Conservation (phyloP, 2,797 vertebrate species). For the Myotis findleyi region DNA sequence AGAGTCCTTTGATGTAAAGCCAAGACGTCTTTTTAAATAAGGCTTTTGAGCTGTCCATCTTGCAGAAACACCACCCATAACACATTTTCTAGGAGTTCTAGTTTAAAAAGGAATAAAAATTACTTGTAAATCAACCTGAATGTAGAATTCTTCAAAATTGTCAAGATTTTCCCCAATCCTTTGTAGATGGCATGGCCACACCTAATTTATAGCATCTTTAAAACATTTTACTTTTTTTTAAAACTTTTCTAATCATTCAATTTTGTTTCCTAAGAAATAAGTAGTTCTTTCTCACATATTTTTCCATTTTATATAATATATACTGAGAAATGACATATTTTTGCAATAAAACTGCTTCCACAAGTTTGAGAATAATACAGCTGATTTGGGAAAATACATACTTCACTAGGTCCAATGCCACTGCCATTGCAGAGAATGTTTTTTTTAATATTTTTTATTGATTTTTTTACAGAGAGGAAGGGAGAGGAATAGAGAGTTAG, state of each 20-base stretch:
- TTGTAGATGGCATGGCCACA: neutral
- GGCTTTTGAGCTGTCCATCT: neutral
- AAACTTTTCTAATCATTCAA: neutral
- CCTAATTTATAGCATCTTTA: neutral
- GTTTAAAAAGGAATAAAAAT: neutral
- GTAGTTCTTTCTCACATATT: neutral
- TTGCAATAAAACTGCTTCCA: neutral
- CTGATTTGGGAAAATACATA: neutral
- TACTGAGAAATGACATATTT: neutral
- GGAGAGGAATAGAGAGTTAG: too few species aligned
- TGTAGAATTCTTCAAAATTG: neutral
- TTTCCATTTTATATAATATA: neutral
- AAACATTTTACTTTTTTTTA: neutral
- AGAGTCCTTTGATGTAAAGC: neutral
- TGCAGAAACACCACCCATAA: neutral
- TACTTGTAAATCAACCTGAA: neutral
- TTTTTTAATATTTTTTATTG: neutral
- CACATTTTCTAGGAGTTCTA: neutral
- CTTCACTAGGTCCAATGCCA: neutral
- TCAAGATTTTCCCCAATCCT: neutral
- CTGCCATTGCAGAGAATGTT: neutral
- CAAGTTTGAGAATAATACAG: neutral
- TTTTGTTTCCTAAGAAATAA: neutral
- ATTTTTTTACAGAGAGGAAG: too few species aligned
- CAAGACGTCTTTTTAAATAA: neutral